These are phyloP conservation scores for Ypsolopha scabrella DNA, from an alignment of 2,888 invertebrate genomes.

Conservation along the genomic window DNA sequence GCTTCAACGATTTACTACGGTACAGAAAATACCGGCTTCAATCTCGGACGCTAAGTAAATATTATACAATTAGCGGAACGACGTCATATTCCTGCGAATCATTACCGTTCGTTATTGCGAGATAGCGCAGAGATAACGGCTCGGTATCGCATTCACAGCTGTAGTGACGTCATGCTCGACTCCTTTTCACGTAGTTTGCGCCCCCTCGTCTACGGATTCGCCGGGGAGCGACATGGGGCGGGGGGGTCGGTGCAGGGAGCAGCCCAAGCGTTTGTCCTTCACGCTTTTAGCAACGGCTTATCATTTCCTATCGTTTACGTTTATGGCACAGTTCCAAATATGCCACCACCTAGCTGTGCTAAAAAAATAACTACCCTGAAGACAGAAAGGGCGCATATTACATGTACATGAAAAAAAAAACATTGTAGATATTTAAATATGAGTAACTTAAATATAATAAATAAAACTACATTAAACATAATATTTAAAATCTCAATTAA, in stretches of 20 bases:
- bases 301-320: neutral
- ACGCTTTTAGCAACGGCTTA: neutral
- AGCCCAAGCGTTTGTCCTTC: neutral
- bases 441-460: too few relatives aligned
- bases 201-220: neutral
- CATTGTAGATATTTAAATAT: too few relatives aligned
- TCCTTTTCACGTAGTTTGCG: constrained; percentile 38
- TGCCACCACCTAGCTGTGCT: neutral
- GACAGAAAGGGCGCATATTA: neutral
- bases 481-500: too few relatives aligned
- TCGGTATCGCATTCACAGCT: constrained; percentile 21
- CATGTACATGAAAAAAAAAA: too few relatives aligned
- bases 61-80: too few relatives aligned
- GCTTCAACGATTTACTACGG: too few relatives aligned
- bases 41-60: too few relatives aligned
- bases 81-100: too few relatives aligned
- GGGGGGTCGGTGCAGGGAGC: neutral
- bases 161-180: constrained; percentile 48
- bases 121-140: neutral
- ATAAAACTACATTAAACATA: too few relatives aligned
- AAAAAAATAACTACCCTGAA: too few relatives aligned
- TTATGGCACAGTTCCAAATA: neutral
- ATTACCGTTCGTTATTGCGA: too few relatives aligned
- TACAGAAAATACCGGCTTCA: too few relatives aligned
- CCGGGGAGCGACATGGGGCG: neutral